Base-by-base conservation (phyloP, 2,113 vertebrate genomes). In the Tapirus terrestris region DNA sequence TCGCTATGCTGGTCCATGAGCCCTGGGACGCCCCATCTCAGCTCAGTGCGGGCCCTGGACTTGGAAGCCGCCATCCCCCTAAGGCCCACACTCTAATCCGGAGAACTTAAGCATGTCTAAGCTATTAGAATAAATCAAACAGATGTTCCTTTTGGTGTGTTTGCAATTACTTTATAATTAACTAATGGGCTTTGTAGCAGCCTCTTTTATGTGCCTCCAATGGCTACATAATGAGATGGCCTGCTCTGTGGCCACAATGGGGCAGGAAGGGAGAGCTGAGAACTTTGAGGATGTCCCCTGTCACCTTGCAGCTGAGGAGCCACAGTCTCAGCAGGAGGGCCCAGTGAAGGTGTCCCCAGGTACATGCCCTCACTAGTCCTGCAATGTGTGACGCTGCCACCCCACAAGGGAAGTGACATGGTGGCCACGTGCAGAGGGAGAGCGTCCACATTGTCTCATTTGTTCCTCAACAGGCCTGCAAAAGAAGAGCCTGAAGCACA, bases 91-190 rank as follows among this genome's bases (percentile, higher is more conserved):
- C 75, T 94, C 20, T 6, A 72, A 56, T 21, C 17, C 65, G 82
- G 5, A 97, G 45, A 97, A 94, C 13, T 33, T 73, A 91, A 94
- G 20, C 48, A 95, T 94, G 73, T 95, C 80, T 98, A 97, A 98
- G 91, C 76, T 96, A 96, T 98, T 95, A 98, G 80, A 97, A 97
- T 98, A 98, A 98, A 98, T 98, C 56, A 98, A 98, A 94, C 94
- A 94, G 95, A 97, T 65, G 97, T 45, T 98, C 75, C 75, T 96
- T 97, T 96, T 60, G 48, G 96, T 97, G 97, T 98, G 80, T 93
- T 98, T 97, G 84, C 67, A 25, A 98, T 97, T 97, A 96, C 96
- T 98, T 97, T 98, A 95, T 98, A 98, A 98, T 98, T 98, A 98
- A 98, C 73, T 94, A 96, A 97, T 65, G 23, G 95, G 92, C 94